Percentiles rank a stretch among this genome's conserved stretches.
Conservation (phyloP, 2,113 vertebrate genomes). For the Sebastes fasciatus region DNA sequence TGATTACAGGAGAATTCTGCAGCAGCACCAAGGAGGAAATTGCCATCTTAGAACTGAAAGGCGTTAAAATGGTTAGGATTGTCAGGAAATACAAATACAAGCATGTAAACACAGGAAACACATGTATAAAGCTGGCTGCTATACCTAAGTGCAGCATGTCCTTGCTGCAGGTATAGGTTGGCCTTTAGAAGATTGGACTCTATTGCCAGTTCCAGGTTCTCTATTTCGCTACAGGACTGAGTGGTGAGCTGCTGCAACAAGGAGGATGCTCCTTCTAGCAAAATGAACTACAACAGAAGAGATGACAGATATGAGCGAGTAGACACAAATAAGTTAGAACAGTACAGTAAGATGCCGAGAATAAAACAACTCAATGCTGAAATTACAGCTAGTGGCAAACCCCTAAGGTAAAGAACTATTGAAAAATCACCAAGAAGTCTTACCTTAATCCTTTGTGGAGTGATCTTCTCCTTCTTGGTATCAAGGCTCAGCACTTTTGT, state of each 20-base stretch:
- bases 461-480: slow-evolving; percentile 41
- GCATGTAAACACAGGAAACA: slow-evolving; percentile 6
- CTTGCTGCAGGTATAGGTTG: slow-evolving; percentile 86
- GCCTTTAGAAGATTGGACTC: slow-evolving; percentile 88
- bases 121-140: not conserved
- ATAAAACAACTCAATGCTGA: not conserved
- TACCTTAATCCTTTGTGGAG: slow-evolving; percentile 77
- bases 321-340: not conserved
- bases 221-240: slow-evolving; percentile 44
- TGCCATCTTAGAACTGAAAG: slow-evolving; percentile 85
- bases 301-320: not conserved
- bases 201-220: slow-evolving; percentile 85
- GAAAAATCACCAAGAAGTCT: not conserved
- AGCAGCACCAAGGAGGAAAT: slow-evolving; percentile 88
- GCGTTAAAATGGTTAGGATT: slow-evolving; percentile 23
- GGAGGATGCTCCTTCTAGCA: slow-evolving; percentile 57
- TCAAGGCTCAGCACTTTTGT: slow-evolving; percentile 44
- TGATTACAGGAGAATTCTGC: slow-evolving; percentile 84
- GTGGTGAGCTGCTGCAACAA: slow-evolving; percentile 51
- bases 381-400: not conserved
- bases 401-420: not conserved
- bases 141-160: slow-evolving; percentile 84
- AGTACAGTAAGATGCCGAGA: not conserved
- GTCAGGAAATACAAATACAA: slow-evolving; percentile 9
- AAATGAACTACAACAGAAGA: slow-evolving; percentile 53